Conservation (phyloP, 1,140 invertebrate genomes). For the Cydia splendana region DNA sequence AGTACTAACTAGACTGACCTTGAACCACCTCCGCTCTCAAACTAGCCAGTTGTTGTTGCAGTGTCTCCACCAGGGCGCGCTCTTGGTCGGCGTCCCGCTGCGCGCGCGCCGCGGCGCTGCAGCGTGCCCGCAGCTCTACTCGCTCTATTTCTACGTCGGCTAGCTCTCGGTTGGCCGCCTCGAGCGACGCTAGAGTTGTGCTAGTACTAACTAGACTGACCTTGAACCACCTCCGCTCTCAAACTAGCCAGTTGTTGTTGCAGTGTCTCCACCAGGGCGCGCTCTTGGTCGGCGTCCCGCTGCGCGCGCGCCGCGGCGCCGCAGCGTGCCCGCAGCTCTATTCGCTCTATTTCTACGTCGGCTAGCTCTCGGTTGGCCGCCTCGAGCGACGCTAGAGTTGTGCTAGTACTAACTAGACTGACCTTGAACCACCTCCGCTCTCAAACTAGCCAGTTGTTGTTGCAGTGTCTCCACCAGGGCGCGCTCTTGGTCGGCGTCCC, state of each 20-base stretch:
- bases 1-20: slow-evolving; percentile 56
- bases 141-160: slow-evolving; percentile 64
- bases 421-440: slow-evolving; percentile 82
- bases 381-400: too few relatives aligned
- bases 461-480: slow-evolving; percentile 68
- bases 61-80: slow-evolving; percentile 66
- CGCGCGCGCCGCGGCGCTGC: slow-evolving; percentile 81
- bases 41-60: slow-evolving; percentile 65
- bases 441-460: slow-evolving; percentile 74
- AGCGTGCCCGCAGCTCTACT: slow-evolving; percentile 46
- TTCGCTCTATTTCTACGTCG: slow-evolving; percentile 61
- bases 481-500: slow-evolving; percentile 80
- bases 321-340: slow-evolving; percentile 51
- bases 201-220: slow-evolving; percentile 53
- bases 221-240: slow-evolving; percentile 82
- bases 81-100: slow-evolving; percentile 81
- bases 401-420: slow-evolving; percentile 44
- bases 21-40: slow-evolving; percentile 84
- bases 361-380: too few relatives aligned
- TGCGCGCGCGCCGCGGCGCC: slow-evolving; percentile 81
- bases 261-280: slow-evolving; percentile 61
- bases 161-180: too few relatives aligned
- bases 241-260: slow-evolving; percentile 76
- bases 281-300: slow-evolving; percentile 81
- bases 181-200: too few relatives aligned